phyloP scores from a whole-genome alignment of 2,113 vertebrate species.

The Garra rufa region DNA sequence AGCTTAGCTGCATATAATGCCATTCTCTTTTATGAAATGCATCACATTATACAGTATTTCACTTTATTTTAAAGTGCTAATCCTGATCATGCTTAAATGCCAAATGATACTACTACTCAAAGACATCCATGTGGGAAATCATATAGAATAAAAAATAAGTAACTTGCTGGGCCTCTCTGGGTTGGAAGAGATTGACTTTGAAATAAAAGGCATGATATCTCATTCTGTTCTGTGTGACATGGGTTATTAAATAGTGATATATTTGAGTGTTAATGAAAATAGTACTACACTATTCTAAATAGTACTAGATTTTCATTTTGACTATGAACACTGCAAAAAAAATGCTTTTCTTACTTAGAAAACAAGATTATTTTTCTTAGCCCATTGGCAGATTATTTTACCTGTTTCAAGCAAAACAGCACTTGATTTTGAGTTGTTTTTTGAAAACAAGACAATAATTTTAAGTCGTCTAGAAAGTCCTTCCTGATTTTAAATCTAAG shows the following conservation, averaged over 20 bases:
- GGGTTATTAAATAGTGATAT: background rate
- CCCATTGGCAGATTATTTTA: no score
- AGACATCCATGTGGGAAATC: background rate
- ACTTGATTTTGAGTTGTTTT: no score
- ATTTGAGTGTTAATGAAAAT: background rate
- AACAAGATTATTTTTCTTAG: no score
- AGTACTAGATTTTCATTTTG: no score
- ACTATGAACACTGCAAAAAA: no score
- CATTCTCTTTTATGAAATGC: slow-evolving; percentile 69
- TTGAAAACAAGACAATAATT: no score
- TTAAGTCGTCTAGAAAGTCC: no score
- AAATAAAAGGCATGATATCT: background rate
- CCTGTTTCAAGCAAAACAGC: no score
- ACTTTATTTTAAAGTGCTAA: slow-evolving; percentile 62
- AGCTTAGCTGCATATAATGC: slow-evolving; percentile 76
- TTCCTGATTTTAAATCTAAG: no score
- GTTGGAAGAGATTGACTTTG: background rate
- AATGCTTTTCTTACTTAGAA: no score
- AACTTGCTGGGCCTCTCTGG: background rate
- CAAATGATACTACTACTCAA: slow-evolving; percentile 68
- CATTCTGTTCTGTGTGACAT: background rate
- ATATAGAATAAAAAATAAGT: background rate
- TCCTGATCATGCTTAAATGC: slow-evolving; percentile 61
- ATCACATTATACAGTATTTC: slow-evolving; percentile 64
- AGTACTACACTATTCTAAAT: no score